A percentile compares a stretch with the other conserved stretches of the same genome.
These are phyloP conservation scores for Anodontia alba DNA, from an alignment of 2,888 invertebrate genomes.

Conservation along the genomic window DNA sequence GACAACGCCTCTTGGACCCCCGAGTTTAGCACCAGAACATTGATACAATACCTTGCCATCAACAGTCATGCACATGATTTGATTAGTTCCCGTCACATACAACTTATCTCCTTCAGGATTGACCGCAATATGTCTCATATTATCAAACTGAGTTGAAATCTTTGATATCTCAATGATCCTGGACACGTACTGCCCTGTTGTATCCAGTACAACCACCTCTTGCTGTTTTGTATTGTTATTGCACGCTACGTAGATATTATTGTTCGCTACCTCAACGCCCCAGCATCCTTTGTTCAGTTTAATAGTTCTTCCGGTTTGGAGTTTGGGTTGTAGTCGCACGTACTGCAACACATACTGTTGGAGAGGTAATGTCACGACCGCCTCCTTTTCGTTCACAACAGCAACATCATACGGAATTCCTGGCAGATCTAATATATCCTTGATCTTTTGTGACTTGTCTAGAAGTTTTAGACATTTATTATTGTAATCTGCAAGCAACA, in stretches of 20 bases:
- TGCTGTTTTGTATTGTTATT: neutral
- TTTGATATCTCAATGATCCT: neutral
- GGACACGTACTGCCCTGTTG: neutral
- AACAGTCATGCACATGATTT: neutral
- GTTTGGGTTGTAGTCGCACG: neutral
- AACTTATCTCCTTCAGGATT: neutral
- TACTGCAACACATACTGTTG: neutral
- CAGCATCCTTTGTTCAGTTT: neutral
- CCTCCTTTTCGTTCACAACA: neutral
- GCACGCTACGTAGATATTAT: neutral
- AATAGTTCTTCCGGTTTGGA: neutral
- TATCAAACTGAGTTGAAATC: neutral
- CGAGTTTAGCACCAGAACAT: neutral
- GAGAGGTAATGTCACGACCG: neutral
- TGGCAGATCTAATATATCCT: neutral
- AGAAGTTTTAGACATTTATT: neutral
- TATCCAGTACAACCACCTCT: neutral
- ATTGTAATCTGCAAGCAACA: neutral
- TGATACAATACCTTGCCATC: neutral
- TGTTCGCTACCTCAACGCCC: neutral
- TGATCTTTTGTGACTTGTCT: neutral
- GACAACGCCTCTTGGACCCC: neutral
- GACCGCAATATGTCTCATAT: neutral
- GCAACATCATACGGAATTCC: neutral
- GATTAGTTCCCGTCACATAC: neutral